These are phyloP conservation scores for Sylvia borin DNA, from an alignment of 2,797 vertebrate genomes.

Conservation along the genomic window DNA sequence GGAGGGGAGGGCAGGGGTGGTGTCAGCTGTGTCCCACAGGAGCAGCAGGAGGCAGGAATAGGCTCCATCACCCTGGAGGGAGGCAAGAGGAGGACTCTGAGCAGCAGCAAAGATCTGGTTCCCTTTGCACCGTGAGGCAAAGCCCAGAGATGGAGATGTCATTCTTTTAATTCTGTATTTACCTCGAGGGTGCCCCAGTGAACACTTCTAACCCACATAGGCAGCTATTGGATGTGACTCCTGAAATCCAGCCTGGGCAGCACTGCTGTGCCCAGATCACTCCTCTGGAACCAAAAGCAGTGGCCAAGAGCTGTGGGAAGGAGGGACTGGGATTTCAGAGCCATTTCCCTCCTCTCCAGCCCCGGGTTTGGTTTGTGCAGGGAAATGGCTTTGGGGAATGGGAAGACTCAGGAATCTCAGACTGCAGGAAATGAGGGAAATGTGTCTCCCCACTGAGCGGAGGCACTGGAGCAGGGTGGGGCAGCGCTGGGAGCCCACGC, in stretches of 20 bases:
- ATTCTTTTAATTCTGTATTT: conserved; percentile 16
- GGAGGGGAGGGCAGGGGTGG: background rate
- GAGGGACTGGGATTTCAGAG: background rate
- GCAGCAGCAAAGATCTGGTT: background rate
- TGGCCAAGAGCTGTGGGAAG: background rate
- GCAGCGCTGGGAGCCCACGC: background rate
- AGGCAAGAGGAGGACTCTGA: background rate
- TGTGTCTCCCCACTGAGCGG: accelerated
- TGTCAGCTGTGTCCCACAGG: background rate
- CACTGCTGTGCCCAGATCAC: background rate
- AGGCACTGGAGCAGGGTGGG: accelerated
- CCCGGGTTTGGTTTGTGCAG: background rate
- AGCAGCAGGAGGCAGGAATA: background rate
- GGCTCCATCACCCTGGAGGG: background rate
- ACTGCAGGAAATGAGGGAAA: background rate
- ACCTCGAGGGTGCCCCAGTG: background rate
- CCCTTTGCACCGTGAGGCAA: accelerated
- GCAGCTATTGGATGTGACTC: background rate
- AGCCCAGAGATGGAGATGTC: background rate
- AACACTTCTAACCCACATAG: background rate
- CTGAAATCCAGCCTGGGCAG: background rate
- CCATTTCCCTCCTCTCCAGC: background rate
- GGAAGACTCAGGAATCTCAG: background rate
- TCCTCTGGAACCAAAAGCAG: background rate
- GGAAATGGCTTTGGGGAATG: background rate